Conservation (phyloP, 2,888 invertebrate species). For the Brassicogethes aeneus region DNA sequence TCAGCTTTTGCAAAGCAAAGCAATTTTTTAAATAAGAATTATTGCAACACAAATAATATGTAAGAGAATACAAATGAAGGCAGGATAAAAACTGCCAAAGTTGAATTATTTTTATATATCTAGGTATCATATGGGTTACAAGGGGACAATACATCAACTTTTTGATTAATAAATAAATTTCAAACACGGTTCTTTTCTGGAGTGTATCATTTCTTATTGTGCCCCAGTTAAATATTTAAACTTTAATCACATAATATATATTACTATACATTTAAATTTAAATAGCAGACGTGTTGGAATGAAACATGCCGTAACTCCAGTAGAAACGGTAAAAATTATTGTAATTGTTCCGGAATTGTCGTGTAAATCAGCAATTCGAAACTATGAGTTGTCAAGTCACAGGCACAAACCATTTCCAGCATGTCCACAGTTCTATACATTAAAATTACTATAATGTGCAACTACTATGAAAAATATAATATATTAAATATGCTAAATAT, state of each 20-base stretch:
- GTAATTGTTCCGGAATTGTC: too few species aligned
- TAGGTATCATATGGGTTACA: slow-evolving; percentile 8
- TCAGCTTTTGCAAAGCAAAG: slow-evolving; percentile 32
- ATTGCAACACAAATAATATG: slow-evolving; percentile 26
- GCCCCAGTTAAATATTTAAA: slow-evolving; percentile 22
- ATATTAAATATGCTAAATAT: slow-evolving; percentile 27
- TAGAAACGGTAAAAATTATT: background rate
- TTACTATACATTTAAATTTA: slow-evolving; percentile 32
- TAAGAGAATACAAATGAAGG: slow-evolving; percentile 15
- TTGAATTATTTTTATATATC: background rate
- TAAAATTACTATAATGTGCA: slow-evolving; percentile 23
- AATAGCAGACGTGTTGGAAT: slow-evolving; percentile 2
- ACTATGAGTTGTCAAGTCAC: too few species aligned
- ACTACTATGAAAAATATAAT: slow-evolving; percentile 31
- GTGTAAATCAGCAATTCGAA: too few species aligned
- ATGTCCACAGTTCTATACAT: background rate
- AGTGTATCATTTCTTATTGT: slow-evolving; percentile 20
- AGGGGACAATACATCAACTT: slow-evolving; percentile 8
- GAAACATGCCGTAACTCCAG: background rate
- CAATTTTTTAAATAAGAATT: slow-evolving; percentile 18
- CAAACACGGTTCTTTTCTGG: slow-evolving; percentile 24
- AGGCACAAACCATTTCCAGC: background rate
- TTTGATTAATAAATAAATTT: slow-evolving; percentile 18
- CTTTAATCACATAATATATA: slow-evolving; percentile 26
- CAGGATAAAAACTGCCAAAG: slow-evolving; percentile 2